Percentiles rank a stretch among this genome's conserved stretches.
Conservation (phyloP, 2,113 vertebrate genomes). For the Gallinago jamesoni region DNA sequence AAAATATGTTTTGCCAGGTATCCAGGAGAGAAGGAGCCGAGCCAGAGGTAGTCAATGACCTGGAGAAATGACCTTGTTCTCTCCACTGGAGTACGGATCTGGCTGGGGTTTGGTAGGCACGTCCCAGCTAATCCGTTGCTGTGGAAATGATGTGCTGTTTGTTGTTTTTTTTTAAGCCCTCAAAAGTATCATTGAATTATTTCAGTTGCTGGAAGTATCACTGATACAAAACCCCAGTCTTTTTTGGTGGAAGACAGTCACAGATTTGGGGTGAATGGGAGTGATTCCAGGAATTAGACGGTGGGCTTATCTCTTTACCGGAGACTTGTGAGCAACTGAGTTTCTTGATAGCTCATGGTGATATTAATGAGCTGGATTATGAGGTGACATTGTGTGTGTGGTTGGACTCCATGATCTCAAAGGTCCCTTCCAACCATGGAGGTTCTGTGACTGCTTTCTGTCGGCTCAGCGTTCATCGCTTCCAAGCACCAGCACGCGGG, state of each 20-base stretch:
- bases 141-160: not conserved
- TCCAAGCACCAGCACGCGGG: not conserved
- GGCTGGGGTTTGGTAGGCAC: fast-evolving
- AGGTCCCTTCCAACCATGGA: no score
- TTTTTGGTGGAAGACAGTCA: not conserved
- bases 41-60: not conserved
- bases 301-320: not conserved
- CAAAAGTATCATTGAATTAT: not conserved
- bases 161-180: not conserved
- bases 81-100: not conserved
- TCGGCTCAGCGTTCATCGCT: not conserved
- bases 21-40: not conserved
- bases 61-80: not conserved
- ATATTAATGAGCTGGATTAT: not conserved
- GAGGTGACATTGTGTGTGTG: no score
- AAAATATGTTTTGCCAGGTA: fast-evolving
- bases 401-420: no score
- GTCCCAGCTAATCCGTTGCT: not conserved
- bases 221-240: not conserved
- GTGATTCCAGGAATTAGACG: not conserved
- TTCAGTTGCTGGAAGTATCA: not conserved
- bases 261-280: not conserved
- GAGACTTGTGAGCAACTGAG: not conserved
- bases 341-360: not conserved
- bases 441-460: no score